Evolutionary conservation across 2,113 vertebrate genomes (phyloP).

Genomic region (Ellobius talpinus): DNA sequence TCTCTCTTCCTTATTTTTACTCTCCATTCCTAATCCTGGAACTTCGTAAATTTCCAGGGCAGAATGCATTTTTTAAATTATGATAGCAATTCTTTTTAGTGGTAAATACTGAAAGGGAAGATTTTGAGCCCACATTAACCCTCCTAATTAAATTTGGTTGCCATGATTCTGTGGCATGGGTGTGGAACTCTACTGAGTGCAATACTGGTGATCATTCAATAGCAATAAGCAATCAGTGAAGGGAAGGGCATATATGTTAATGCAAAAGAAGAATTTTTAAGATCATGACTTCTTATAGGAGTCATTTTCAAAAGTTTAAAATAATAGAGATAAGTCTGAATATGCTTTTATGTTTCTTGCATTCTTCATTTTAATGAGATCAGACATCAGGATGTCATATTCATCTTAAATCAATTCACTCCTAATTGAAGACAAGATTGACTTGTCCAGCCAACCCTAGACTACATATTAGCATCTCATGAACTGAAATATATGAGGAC

Average conservation of each 20-base stretch:
- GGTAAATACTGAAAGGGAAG: slow-evolving; percentile 29
- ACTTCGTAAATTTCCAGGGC: background rate
- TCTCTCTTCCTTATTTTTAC: too few relatives aligned
- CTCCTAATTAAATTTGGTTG: background rate
- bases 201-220: background rate
- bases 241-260: background rate
- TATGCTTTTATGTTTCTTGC: background rate
- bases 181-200: background rate
- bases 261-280: background rate
- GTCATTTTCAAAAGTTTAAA: background rate
- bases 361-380: background rate
- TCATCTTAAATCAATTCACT: background rate
- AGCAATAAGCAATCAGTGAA: background rate
- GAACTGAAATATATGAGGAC: background rate
- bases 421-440: background rate
- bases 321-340: background rate
- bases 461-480: background rate
- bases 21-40: background rate
- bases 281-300: background rate
- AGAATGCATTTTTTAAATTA: background rate
- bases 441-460: background rate
- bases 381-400: background rate
- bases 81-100: background rate
- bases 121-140: background rate
- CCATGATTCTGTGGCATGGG: background rate